Evolutionary conservation across 1,140 invertebrate genomes (phyloP).

Genomic region (Elysia chlorotica): DNA sequence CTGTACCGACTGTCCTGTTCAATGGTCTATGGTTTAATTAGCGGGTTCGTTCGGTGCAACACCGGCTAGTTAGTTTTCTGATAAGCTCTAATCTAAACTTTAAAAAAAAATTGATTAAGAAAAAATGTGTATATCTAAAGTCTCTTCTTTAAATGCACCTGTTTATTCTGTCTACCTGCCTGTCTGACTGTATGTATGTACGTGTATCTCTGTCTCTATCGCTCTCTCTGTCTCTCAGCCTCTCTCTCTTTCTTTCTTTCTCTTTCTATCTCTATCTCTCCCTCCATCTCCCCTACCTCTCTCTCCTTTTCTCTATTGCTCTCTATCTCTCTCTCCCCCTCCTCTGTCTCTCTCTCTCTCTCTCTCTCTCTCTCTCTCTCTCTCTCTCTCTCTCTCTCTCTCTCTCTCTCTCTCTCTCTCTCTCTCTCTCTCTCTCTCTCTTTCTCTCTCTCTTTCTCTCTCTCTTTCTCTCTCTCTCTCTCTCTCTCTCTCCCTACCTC

Average conservation of each 20-base stretch:
- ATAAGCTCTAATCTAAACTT: no score
- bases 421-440: slow-evolving; percentile 1
- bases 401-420: slow-evolving; percentile 7
- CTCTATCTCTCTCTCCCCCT: not conserved
- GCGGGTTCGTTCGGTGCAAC: no score
- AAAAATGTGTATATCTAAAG: no score
- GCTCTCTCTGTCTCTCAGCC: not conserved
- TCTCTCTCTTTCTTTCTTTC: not conserved
- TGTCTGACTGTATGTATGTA: slow-evolving; percentile 4
- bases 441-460: not conserved
- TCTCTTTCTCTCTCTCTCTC: slow-evolving; percentile 1
- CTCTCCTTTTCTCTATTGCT: not conserved
- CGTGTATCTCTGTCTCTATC: not conserved
- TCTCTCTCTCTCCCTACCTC: not conserved
- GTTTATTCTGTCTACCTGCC: slow-evolving; percentile 1
- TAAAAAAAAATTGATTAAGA: no score
- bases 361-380: not conserved
- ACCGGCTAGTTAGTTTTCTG: no score
- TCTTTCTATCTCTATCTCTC: not conserved
- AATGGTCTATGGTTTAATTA: no score
- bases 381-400: slow-evolving; percentile 5
- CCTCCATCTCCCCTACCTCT: not conserved
- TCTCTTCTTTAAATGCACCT: not conserved
- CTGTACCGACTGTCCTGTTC: no score
- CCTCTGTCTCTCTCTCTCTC: not conserved